Percentiles rank a stretch among this genome's conserved stretches.
These are phyloP conservation scores for Nemoura dubitans DNA, from an alignment of 2,888 invertebrate species.

Conservation along the genomic window DNA sequence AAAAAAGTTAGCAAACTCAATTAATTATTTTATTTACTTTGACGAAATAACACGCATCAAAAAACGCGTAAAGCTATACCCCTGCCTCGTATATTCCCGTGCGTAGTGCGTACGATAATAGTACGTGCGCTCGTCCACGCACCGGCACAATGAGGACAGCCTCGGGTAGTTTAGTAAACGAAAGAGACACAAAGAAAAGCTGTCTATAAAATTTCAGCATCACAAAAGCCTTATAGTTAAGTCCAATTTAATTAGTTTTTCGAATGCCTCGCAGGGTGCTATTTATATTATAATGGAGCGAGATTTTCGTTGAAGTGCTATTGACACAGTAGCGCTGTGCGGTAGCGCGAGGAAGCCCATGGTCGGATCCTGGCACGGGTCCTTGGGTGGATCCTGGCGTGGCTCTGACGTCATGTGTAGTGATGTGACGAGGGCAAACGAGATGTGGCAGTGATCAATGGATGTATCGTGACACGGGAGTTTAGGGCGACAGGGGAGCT, in stretches of 20 bases:
- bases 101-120: not conserved
- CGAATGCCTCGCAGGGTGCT: conserved; percentile 27
- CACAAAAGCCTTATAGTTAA: conserved; percentile 27
- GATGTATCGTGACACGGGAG: not conserved
- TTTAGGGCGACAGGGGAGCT: not conserved
- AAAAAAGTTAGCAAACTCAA: not conserved
- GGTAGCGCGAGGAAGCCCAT: too few species aligned
- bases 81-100: not conserved
- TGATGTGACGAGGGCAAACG: conserved; percentile 13
- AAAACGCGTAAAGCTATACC: not conserved
- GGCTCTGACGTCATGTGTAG: conserved; percentile 31
- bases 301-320: conserved; percentile 8
- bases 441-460: conserved; percentile 36
- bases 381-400: not conserved
- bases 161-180: conserved; percentile 7
- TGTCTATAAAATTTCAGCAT: conserved; percentile 18
- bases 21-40: not conserved
- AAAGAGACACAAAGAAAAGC: conserved; percentile 13
- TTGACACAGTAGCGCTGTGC: conserved; percentile 34
- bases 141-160: not conserved
- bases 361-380: too few species aligned
- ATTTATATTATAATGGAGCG: conserved; percentile 29
- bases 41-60: not conserved
- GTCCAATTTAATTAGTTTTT: conserved; percentile 36
- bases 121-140: not conserved